Percentiles rank a stretch among this genome's conserved stretches.
Conservation (phyloP, 2,113 vertebrate genomes). For the Elanoides forficatus region DNA sequence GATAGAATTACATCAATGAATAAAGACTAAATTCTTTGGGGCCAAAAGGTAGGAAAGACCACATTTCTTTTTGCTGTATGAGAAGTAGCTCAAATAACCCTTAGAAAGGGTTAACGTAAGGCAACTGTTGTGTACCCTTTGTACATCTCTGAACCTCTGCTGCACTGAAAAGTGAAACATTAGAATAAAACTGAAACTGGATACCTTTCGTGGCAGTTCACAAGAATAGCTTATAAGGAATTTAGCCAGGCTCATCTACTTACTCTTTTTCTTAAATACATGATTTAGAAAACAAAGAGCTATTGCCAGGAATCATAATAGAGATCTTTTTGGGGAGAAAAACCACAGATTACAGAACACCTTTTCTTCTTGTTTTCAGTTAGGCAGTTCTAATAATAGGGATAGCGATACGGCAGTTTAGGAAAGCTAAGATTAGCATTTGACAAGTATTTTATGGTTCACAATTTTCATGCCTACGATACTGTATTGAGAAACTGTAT, state of each 20-base stretch:
- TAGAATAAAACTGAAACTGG: neutral
- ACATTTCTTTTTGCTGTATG: neutral
- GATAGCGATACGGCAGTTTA: constrained; percentile 31
- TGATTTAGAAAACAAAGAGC: neutral
- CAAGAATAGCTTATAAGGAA: neutral
- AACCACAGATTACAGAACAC: neutral
- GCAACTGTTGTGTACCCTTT: neutral
- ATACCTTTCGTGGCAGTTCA: neutral
- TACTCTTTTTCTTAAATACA: neutral
- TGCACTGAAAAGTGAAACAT: neutral
- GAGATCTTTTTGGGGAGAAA: neutral
- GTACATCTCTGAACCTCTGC: neutral
- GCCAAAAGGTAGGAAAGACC: neutral
- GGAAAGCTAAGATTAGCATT: constrained; percentile 67
- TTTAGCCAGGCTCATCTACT: neutral
- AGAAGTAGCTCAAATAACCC: neutral
- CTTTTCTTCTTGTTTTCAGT: constrained; percentile 17
- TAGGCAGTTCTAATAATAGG: constrained; percentile 44
- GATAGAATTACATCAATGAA: neutral
- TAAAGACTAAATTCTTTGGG: neutral
- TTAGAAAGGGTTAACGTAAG: neutral
- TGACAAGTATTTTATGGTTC: constrained; percentile 46
- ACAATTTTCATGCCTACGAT: constrained; percentile 53
- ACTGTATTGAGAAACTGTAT: constrained; percentile 30
- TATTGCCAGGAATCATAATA: neutral